Base-by-base conservation (phyloP, 2,888 invertebrate genomes). In the Clitarchus hookeri region DNA sequence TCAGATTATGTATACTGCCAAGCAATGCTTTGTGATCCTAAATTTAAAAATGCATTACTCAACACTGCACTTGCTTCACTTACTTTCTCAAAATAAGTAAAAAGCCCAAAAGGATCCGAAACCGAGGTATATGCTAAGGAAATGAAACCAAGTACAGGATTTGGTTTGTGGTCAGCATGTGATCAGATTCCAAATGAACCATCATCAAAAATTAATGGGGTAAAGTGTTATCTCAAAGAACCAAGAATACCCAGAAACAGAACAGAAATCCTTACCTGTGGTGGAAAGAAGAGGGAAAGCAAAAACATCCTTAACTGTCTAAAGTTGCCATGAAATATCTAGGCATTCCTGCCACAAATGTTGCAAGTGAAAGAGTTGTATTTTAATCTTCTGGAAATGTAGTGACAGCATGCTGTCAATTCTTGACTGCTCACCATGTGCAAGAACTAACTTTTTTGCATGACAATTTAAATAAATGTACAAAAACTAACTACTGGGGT, bases 161-260 rank as follows among this genome's bases (percentile, higher is more conserved):
- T 44, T 82, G 36, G 82, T 36, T 44, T 82, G 25, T 82, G 82
- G 82, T 82, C 36, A 82, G 44, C 36, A 23, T 82, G 27, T 82
- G 13, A 82, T 82, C 13, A 25, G 25, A n/a, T 27, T 27, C 79
- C 36, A 36, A 36, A n/a, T 23, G 16, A 13, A 12, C 13, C n/a
- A n/a, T 26, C 13, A 82, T 8, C 3, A 27, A 82, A 82, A 16
- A 12, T 11, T 82, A 36, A 44, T 82, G 27, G 25, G 44, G 26
- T 82, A 44, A 23, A 82, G 13, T 27, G 44, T 82, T 82, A 82
- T n/a, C 82, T 13, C 8, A 82, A 26, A 23, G 82, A 82, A 82
- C 36, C 82, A 82, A 23, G 82, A 36, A 8, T 82, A 44, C 27
- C 36, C 82, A 82, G 9, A 82, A 16, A 23, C 13, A 82, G 36